These are phyloP conservation scores for Odocoileus virginianus DNA, from an alignment of 2,113 vertebrate genomes.

Conservation along the genomic window DNA sequence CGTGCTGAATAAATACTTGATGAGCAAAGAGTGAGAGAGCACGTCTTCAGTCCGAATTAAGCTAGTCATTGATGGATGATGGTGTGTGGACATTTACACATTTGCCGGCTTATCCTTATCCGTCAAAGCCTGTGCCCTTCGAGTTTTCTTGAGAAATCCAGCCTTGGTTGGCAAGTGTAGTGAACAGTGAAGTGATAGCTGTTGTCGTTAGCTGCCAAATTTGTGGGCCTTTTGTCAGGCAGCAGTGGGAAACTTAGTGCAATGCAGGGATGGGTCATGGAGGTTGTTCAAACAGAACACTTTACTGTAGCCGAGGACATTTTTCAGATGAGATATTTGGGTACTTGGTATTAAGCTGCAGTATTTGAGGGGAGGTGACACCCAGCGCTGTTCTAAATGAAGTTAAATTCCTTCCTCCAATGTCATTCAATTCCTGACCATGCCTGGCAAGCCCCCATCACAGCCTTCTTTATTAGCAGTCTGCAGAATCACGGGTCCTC, in stretches of 20 bases:
- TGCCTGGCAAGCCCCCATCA: neutral
- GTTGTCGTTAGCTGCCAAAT: too few species aligned
- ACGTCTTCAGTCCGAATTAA: neutral
- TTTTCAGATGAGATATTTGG: neutral
- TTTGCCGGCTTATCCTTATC: accelerated
- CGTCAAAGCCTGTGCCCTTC: neutral
- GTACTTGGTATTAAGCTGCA: neutral
- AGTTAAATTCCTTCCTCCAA: neutral
- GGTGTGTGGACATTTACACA: accelerated
- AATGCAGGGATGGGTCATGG: too few species aligned
- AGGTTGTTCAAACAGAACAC: neutral
- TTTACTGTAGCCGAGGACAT: neutral
- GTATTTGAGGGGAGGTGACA: neutral
- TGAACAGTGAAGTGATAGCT: neutral
- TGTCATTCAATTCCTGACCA: neutral
- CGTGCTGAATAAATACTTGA: neutral
- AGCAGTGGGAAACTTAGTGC: accelerated
- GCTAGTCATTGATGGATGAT: neutral
- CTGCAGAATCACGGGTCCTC: neutral
- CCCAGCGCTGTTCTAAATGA: neutral
- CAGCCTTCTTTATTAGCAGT: neutral
- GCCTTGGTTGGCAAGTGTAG: neutral
- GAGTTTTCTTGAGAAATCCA: neutral
- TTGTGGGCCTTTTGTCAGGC: too few species aligned
- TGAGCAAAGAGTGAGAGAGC: neutral